Evolutionary conservation across 2,888 invertebrate species (phyloP).

Genomic region (Petrophora chlorosata): DNA sequence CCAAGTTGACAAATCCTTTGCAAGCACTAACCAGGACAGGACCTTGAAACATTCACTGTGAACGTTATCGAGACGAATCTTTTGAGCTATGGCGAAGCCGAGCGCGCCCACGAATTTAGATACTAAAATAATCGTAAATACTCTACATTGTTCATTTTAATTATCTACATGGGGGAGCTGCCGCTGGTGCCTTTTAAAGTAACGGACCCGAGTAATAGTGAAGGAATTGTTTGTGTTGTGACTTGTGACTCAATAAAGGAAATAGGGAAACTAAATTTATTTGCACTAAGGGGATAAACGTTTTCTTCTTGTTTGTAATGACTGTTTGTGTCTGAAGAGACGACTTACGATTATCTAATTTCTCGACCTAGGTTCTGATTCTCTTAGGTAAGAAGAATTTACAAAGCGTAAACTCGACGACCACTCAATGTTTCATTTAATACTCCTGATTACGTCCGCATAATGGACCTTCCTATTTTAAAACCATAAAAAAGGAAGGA

Average conservation of each 20-base stretch:
- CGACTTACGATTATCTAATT: no score
- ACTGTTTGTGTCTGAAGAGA: no score
- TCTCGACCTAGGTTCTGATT: no score
- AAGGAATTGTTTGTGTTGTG: neutral
- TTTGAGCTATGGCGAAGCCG: constrained; percentile 55
- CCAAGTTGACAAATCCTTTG: constrained; percentile 78
- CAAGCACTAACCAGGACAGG: constrained; percentile 75
- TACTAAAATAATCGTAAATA: constrained; percentile 40
- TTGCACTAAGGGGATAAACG: no score
- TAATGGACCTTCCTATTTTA: neutral
- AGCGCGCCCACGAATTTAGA: constrained; percentile 69
- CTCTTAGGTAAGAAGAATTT: no score
- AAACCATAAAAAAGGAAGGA: constrained; percentile 7
- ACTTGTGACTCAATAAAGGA: neutral
- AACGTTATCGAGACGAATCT: constrained; percentile 78
- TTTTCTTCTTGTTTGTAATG: no score
- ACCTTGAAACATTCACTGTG: constrained; percentile 81
- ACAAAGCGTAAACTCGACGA: no score
- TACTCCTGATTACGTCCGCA: neutral
- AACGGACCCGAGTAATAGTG: no score
- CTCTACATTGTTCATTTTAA: constrained; percentile 14
- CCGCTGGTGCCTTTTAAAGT: no score
- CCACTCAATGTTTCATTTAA: no score
- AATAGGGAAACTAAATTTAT: no score
- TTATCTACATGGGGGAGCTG: constrained; percentile 1